Evolutionary conservation across 1,140 invertebrate genomes (phyloP), one percentile per base, ranked within the genome.

Genomic region (Odontomachus brunneus): DNA sequence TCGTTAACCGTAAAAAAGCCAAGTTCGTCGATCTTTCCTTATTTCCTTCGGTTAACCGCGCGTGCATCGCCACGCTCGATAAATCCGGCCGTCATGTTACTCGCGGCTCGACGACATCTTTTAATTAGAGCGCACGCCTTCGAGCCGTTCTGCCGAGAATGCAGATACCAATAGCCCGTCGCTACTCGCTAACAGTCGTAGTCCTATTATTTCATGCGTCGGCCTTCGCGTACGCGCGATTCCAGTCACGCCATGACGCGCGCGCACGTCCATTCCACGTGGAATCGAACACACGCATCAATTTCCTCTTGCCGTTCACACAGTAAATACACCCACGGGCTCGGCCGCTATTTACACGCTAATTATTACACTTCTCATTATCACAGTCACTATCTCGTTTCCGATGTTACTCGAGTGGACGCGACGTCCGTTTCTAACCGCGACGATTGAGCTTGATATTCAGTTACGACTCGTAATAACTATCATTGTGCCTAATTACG

Each of bases 1-100:
- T 90, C 85, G 84, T 88, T 85, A 69, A 74, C 72, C 84, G 76
- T 71, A 85, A 87, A 84, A 83, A 72, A 62, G 74, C n/a, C 65
- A 33, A 48, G 44, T 29, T 22, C 38, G 72, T 44, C 48, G 55
- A 63, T 24, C 33, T 22, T 69, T 38, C 69, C 65, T 71, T 76
- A 67, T 55, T 69, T 44, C 19, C n/a, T 14, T 59, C 75, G 29
- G 44, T n/a, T 66, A 53, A 17, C 22, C 33, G 67, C 51, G 49
- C 29, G 24, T 51, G n/a, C 17, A 19, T 22, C 19, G 44, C 48
- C 72, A 29, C 15, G 26, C 11, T 22, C 73, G 44, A 29, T 9
- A 49, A 15, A 69, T 71, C n/a, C 38, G 63, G 57, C 19, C 65
- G 44, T 9, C 17, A 49, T 49, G 44, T 38, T 22, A 5, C 9